Evolutionary conservation across 2,797 vertebrate genomes (phyloP).

Genomic region (Scolopax rusticola): DNA sequence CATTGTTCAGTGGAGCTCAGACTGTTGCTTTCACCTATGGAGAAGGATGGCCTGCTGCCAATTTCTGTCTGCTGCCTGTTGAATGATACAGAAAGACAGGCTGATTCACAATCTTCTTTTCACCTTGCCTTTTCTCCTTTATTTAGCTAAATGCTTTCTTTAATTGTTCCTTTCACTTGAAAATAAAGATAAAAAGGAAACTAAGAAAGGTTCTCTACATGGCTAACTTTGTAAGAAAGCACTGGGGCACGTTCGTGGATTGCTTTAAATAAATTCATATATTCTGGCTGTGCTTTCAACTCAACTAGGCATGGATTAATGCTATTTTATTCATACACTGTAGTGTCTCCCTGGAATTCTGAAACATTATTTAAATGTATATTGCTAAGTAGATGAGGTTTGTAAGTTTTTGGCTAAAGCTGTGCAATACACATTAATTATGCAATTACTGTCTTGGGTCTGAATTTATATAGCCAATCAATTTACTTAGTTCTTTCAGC

Average conservation of each 20-base stretch:
- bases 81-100: slow-evolving; percentile 4
- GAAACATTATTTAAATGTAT: slow-evolving; percentile 58
- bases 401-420: slow-evolving; percentile 28
- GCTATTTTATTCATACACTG: slow-evolving; percentile 36
- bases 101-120: neutral
- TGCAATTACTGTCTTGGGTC: slow-evolving; percentile 38
- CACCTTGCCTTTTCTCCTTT: slow-evolving; percentile 4
- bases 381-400: slow-evolving; percentile 47
- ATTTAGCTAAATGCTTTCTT: slow-evolving; percentile 36
- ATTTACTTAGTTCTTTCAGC: neutral
- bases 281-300: slow-evolving; percentile 40
- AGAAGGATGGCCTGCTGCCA: slow-evolving; percentile 16
- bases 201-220: slow-evolving; percentile 33
- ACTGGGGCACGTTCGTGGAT: neutral
- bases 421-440: slow-evolving; percentile 56
- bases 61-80: neutral
- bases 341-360: slow-evolving; percentile 47
- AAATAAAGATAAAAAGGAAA: slow-evolving; percentile 55
- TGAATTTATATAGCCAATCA: slow-evolving; percentile 31
- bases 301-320: slow-evolving; percentile 40
- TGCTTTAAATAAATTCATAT: slow-evolving; percentile 46
- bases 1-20: slow-evolving; percentile 1
- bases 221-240: slow-evolving; percentile 36
- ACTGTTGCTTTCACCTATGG: neutral
- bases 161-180: slow-evolving; percentile 48